Evolutionary conservation across 1,140 invertebrate genomes (phyloP).

Genomic region (Hylyphantes graminicola): DNA sequence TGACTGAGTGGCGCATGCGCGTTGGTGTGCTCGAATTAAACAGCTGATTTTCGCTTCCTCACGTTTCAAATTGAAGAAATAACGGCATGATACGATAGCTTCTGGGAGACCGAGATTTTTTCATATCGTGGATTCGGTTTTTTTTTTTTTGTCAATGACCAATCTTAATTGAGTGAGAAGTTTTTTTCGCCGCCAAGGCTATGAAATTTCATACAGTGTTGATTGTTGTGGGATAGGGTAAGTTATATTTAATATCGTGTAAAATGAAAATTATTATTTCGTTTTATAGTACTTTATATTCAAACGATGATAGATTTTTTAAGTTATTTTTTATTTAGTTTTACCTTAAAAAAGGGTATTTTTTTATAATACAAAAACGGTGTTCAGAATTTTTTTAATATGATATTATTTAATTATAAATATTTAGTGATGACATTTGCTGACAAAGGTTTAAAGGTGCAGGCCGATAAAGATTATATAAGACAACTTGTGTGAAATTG

Average conservation of each 20-base stretch:
- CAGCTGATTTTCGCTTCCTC: slow-evolving; percentile 53
- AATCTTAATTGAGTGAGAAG: slow-evolving; percentile 9
- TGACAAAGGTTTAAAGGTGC: too few relatives aligned
- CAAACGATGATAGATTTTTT: too few relatives aligned
- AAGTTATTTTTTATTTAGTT: too few relatives aligned
- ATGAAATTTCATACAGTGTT: not conserved
- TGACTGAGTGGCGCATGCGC: slow-evolving; percentile 52
- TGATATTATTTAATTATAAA: too few relatives aligned
- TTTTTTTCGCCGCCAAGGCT: not conserved
- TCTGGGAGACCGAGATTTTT: not conserved
- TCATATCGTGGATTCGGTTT: not conserved
- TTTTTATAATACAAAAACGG: too few relatives aligned
- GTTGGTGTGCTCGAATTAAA: slow-evolving; percentile 10
- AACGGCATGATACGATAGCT: slow-evolving; percentile 41
- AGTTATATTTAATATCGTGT: not conserved
- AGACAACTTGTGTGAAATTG: too few relatives aligned
- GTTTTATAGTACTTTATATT: not conserved
- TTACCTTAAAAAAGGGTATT: too few relatives aligned
- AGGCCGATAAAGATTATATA: too few relatives aligned
- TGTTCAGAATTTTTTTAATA: too few relatives aligned
- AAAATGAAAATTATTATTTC: too few relatives aligned
- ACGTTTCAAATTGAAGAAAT: slow-evolving; percentile 52
- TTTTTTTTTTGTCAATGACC: not conserved
- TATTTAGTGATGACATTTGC: too few relatives aligned
- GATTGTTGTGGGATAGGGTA: slow-evolving; percentile 22